Evolutionary conservation across 1,140 invertebrate genomes (phyloP), one percentile per base, ranked within the genome.

Genomic region (Glossosoma conforme): DNA sequence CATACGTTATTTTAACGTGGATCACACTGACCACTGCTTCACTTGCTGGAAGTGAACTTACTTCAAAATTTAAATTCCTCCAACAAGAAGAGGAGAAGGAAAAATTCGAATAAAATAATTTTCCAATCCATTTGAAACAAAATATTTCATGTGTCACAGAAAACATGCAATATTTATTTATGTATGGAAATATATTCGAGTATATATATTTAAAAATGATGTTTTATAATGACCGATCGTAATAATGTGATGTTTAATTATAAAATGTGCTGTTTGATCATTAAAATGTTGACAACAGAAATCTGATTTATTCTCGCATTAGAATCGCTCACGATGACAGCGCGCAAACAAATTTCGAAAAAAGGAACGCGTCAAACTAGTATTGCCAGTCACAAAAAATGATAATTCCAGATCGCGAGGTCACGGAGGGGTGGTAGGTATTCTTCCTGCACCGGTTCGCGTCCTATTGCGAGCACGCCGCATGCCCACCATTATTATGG

Each of bases 401-500:
- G 33, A 50, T 51, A 50, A 43, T 19, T 44, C 30, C 28, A 40
- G 25, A 41, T 44, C 40, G 28, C 19, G n/a, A 18, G 49, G 49
- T 15, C 41, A 44, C 30, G 19, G 18, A 44, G 21, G 19, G 49
- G 49, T 47, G 45, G 40, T 37, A 9, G 33, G 10, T 15, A 28
- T 47, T 18, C n/a, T 33, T 33, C n/a, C n/a, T 11, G n/a, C 32
- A 33, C 45, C 45, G 45, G 45, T 47, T 47, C 17, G 9, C 36
- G 20, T 15, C 21, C 30, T 47, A 25, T 13, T 38, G n/a, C n/a
- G 19, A 25, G 21, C 13, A 14, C 10, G 49, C 49, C 41, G 20
- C 46, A 42, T 49, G 46, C 46, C 49, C 32, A 51, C 42, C 49
- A 51, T 43, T 51, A 51, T 51, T 51, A 51, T 51, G 49, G 49